Evolutionary conservation across 2,888 invertebrate species (phyloP).

Genomic region (Troides aeacus): DNA sequence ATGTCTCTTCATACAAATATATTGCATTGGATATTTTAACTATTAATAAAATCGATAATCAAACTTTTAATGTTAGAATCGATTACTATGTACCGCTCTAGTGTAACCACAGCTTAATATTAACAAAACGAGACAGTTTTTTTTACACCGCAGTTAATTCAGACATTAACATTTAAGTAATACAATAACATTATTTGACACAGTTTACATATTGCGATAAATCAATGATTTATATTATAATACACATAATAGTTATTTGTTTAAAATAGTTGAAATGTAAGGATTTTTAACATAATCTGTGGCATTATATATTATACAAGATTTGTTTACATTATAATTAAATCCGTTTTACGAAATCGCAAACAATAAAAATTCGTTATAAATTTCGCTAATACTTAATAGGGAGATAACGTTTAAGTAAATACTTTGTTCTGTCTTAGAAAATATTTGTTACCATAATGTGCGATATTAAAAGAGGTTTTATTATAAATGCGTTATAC

Average conservation of each 20-base stretch:
- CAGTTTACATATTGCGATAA: too few relatives aligned
- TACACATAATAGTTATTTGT: not conserved
- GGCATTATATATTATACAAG: not conserved
- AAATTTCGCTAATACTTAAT: slow-evolving; percentile 20
- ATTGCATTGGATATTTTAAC: not conserved
- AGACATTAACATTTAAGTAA: too few relatives aligned
- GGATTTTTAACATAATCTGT: slow-evolving; percentile 4
- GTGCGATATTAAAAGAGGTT: slow-evolving; percentile 14
- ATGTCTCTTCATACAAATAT: not conserved
- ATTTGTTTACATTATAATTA: not conserved
- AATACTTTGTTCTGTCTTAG: slow-evolving; percentile 6
- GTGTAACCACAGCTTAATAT: slow-evolving; percentile 23
- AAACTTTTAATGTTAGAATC: not conserved
- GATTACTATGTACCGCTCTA: not conserved
- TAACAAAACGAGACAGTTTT: not conserved
- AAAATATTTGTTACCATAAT: slow-evolving; percentile 12
- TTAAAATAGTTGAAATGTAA: slow-evolving; percentile 6
- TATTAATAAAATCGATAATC: not conserved
- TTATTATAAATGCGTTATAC: slow-evolving; percentile 16
- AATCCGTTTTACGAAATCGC: not conserved
- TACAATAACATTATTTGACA: too few relatives aligned
- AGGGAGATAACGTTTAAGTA: slow-evolving; percentile 16
- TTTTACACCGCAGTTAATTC: slow-evolving; percentile 9
- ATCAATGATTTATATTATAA: too few relatives aligned
- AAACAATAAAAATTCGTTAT: slow-evolving; percentile 10